Evolutionary conservation across 2,888 invertebrate species (phyloP), one percentile per base, ranked within the genome.

Genomic region (Leucoma salicis): DNA sequence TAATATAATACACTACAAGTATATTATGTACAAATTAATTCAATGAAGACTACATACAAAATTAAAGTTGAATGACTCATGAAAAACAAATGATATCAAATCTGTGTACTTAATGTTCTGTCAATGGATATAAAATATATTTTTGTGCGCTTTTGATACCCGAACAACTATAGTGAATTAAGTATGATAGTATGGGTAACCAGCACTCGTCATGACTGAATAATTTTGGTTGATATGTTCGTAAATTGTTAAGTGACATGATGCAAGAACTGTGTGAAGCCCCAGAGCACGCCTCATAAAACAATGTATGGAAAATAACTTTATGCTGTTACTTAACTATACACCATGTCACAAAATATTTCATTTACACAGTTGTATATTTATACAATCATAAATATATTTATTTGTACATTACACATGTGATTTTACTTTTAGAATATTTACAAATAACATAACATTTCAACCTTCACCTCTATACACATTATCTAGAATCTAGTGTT

Each of bases 311-410:
- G 73, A 81, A 82, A 79, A 85, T 81, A 80, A 70, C 70, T 68
- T 66, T 65, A 64, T 59, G 68, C 66, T 49, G 70, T 68, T 60
- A 70, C 68, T 66, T 72, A 70, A 69, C 66, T 70, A 66, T 75
- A 85, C 85, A 86, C 74, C 86, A 83, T 84, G 86, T 86, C 88
- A 85, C 85, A 85, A 88, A 88, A 84, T 85, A 86, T 80, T 78
- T 69, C 72, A 70, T 79, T 78, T 80, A 74, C 78, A 80, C 62
- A 61, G 70, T 73, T 78, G 70, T 80, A 78, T 78, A 77, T 76
- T 66, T 69, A 74, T 74, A 78, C 67, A 79, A 75, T 76, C 65
- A 81, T 81, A 83, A 81, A 82, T 84, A 83, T 82, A 78, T 78
- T 78, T 61, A 79, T 88, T 86, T 87, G 86, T 87, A 88, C 86